Evolutionary conservation across 2,888 invertebrate species (phyloP), one percentile per base, ranked within the genome.

Genomic region (Melitaea athalia): DNA sequence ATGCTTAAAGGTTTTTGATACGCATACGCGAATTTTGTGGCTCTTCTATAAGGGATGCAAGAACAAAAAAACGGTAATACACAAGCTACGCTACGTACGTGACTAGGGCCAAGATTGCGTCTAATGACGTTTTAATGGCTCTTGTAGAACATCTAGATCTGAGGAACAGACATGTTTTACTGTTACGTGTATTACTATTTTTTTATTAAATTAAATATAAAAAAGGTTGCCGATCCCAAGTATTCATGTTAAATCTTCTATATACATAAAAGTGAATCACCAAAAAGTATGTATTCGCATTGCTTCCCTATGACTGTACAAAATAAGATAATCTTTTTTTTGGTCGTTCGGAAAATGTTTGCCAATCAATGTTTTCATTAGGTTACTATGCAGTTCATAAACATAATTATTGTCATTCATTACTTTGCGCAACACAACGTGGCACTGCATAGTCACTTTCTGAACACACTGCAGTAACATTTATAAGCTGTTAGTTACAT

Each of bases 91-190:
- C 76, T 63, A 72, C 68, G 69, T 74, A 74, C 72, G 73, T 75
- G 73, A 74, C 71, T 52, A 68, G 69, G 67, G 72, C 72, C 47
- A 63, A 72, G 74, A 77, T 76, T 74, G 74, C 71, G 63, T 72
- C 72, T 76, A 74, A 74, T 72, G 88, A 84, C 84, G 78, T 78
- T 84, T 84, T 88, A 86, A 88, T 87, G 86, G 69, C 64, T 69
- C 67, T 67, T 72, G 71, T 69, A 55, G 43, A 69, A 69, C 63
- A 72, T 53, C 69, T 65, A 52, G 52, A 63, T 50, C 38, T 59
- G 62, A 50, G 52, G n/a, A 59, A 45, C 53, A 53, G 52, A 60
- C 38, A 64, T 47, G 49, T 59, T 38, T 52, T 31, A 52, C 12
- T 52, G 24, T 24, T 52, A 31, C 14, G 24, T 11, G 31, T 31